Conservation (phyloP, 2,888 invertebrate genomes). For the Drosophila ochracea region DNA sequence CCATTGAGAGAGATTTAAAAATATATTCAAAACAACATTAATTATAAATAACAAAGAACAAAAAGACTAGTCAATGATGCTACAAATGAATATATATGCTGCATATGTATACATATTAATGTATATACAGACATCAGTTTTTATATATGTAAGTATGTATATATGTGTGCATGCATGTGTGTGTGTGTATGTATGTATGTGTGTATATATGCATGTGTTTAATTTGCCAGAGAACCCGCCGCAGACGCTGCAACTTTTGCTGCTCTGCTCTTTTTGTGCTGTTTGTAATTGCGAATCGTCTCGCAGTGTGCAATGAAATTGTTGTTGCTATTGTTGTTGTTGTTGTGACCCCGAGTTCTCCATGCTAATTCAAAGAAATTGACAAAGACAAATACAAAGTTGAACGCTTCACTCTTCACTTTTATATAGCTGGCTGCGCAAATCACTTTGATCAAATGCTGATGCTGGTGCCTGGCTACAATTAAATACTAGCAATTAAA, state of each 20-base stretch:
- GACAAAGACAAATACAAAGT: conserved; percentile 21
- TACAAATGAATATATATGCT: background rate
- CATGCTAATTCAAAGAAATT: conserved; percentile 35
- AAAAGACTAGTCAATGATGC: background rate
- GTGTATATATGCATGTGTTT: conserved; percentile 29
- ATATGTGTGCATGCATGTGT: background rate
- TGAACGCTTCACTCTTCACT: conserved; percentile 1
- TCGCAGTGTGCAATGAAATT: conserved; percentile 24
- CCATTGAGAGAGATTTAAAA: background rate
- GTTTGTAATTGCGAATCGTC: conserved; percentile 47
- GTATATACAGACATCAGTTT: background rate
- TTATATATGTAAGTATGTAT: background rate
- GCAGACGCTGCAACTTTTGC: conserved; percentile 8
- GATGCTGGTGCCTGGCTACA: conserved; percentile 8
- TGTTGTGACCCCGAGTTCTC: conserved; percentile 22
- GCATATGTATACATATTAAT: background rate
- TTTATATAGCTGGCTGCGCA: conserved; percentile 19
- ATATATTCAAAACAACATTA: background rate
- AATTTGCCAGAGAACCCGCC: conserved; percentile 49
- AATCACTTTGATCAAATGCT: conserved; percentile 35
- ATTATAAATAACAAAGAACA: background rate
- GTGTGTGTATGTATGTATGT: background rate
- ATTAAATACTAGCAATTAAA: conserved; percentile 63
- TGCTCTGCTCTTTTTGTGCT: conserved; percentile 16
- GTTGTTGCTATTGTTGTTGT: background rate